Evolutionary conservation across 2,797 vertebrate genomes (phyloP).

Genomic region (Alfaro cultratus): DNA sequence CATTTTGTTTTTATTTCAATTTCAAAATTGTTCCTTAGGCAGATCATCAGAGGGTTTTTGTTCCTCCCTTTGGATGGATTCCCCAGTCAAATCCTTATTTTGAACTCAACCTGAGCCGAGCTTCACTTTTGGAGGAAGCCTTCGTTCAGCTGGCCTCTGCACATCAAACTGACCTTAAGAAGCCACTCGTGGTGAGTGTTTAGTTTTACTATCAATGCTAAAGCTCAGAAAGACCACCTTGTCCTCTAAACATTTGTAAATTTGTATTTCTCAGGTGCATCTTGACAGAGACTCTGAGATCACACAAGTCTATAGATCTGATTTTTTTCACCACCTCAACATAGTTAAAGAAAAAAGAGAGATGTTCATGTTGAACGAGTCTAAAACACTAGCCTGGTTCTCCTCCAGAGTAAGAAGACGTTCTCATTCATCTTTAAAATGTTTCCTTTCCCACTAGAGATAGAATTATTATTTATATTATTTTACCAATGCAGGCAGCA

Average conservation of each 20-base stretch:
- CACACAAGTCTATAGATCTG: constrained; percentile 84
- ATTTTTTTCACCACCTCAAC: constrained; percentile 89
- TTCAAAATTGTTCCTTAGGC: rapidly evolving
- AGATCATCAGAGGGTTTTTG: rapidly evolving
- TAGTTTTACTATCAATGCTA: neutral
- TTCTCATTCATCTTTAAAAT: neutral
- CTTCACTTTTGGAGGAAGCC: constrained; percentile 56
- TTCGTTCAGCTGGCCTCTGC: constrained; percentile 51
- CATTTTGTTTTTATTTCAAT: neutral
- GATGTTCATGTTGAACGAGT: constrained; percentile 90
- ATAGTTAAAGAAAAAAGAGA: constrained; percentile 81
- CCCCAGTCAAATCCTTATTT: neutral
- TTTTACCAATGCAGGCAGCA: constrained; percentile 77
- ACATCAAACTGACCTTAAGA: constrained; percentile 17
- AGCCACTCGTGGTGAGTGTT: constrained; percentile 58
- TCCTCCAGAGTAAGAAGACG: constrained; percentile 82
- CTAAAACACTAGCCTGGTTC: constrained; percentile 91
- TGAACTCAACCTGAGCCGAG: constrained; percentile 60
- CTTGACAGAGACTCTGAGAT: constrained; percentile 49
- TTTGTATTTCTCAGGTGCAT: constrained; percentile 58
- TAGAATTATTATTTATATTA: neutral
- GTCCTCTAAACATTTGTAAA: rapidly evolving
- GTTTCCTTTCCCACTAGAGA: neutral
- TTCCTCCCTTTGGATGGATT: rapidly evolving
- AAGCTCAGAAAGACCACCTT: neutral